These are phyloP conservation scores for Antechinus flavipes DNA, from an alignment of 2,113 vertebrate genomes.

Conservation along the genomic window DNA sequence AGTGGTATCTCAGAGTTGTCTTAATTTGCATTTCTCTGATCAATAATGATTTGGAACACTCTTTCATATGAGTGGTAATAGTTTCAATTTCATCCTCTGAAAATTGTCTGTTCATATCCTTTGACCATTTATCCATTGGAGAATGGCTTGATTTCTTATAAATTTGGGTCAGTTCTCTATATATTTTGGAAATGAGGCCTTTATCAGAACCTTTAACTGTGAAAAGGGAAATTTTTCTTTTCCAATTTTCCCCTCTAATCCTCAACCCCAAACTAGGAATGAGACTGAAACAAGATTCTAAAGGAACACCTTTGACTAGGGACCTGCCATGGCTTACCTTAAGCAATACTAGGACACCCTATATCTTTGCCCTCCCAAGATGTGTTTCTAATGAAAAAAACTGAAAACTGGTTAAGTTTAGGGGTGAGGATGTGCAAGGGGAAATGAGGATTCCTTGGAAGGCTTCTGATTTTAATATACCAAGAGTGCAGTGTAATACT, in stretches of 20 bases:
- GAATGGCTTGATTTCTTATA: no score
- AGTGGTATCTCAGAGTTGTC: no score
- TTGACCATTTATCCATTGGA: no score
- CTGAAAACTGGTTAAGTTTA: slow-evolving; percentile 30
- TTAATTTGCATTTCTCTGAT: no score
- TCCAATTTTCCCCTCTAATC: neutral
- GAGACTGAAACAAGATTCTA: neutral
- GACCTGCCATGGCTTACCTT: neutral
- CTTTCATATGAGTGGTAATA: no score
- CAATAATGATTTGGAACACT: no score
- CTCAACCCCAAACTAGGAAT: neutral
- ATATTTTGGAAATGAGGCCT: no score
- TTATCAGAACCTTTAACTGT: no score
- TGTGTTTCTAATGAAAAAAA: slow-evolving; percentile 36
- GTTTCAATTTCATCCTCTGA: no score
- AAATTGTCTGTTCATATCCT: no score
- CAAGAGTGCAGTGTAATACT: slow-evolving; percentile 43
- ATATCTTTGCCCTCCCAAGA: neutral
- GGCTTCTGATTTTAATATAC: slow-evolving; percentile 35
- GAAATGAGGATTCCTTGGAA: neutral
- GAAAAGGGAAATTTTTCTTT: neutral
- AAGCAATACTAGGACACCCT: neutral
- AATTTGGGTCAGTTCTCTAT: no score
- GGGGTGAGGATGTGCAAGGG: fast-evolving
- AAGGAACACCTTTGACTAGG: neutral